These are phyloP conservation scores for Thamnaconus septentrionalis DNA, from an alignment of 2,113 vertebrate genomes.

Conservation along the genomic window DNA sequence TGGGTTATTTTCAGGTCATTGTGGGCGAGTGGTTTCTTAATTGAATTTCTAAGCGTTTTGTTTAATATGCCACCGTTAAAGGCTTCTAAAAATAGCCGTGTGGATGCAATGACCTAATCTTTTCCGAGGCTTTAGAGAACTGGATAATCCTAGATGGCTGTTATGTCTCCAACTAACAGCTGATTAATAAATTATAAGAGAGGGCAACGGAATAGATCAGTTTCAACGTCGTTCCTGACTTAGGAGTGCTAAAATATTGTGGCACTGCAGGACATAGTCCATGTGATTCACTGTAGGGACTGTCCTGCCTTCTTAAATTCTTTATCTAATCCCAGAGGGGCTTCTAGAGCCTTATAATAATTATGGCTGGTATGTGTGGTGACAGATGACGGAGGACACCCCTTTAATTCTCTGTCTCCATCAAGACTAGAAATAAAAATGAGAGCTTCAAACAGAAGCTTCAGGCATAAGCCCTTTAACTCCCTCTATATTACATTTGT, in stretches of 20 bases:
- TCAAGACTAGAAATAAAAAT: slow-evolving; percentile 40
- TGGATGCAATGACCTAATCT: slow-evolving; percentile 75
- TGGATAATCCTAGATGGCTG: slow-evolving; percentile 51
- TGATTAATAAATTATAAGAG: slow-evolving; percentile 62
- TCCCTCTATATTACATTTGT: slow-evolving; percentile 60
- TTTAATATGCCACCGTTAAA: slow-evolving; percentile 77
- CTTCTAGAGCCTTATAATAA: slow-evolving; percentile 26
- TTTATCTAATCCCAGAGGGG: slow-evolving; percentile 13
- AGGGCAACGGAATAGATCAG: slow-evolving; percentile 50
- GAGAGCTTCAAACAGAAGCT: slow-evolving; percentile 47
- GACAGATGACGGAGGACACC: slow-evolving; percentile 24
- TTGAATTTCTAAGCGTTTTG: slow-evolving; percentile 75
- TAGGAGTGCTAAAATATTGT: slow-evolving; percentile 44
- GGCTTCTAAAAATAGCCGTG: slow-evolving; percentile 69
- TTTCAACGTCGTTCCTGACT: slow-evolving; percentile 52
- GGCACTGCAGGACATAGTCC: not conserved
- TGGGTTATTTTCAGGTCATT: slow-evolving; percentile 76
- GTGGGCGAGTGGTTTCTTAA: slow-evolving; percentile 74
- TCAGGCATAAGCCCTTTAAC: slow-evolving; percentile 49
- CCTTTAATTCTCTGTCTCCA: slow-evolving; percentile 40
- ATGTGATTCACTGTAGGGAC: slow-evolving; percentile 7
- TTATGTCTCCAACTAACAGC: slow-evolving; percentile 54
- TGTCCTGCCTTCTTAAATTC: slow-evolving; percentile 5
- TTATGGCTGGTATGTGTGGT: slow-evolving; percentile 24
- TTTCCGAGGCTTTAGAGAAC: slow-evolving; percentile 64